Percentiles rank a stretch among this genome's conserved stretches.
These are phyloP conservation scores for Carassius gibelio DNA, from an alignment of 2,113 vertebrate species.

Conservation along the genomic window DNA sequence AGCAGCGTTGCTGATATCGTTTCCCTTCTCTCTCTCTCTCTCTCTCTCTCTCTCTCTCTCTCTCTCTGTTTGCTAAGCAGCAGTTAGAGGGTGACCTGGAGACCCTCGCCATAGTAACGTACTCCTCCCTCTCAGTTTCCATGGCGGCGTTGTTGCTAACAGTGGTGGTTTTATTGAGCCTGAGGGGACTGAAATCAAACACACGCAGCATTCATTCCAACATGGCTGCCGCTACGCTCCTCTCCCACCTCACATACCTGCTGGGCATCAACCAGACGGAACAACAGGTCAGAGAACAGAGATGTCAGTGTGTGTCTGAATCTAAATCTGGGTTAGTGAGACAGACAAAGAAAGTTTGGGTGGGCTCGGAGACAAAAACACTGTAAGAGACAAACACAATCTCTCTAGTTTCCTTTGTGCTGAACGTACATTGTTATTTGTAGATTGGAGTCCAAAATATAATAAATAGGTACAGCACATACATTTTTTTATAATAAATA, in stretches of 20 bases:
- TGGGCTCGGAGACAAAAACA: not conserved
- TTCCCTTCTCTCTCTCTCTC: not conserved
- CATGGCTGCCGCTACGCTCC: conserved; percentile 85
- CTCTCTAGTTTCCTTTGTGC: not conserved
- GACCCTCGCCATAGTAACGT: conserved; percentile 89
- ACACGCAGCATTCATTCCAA: conserved; percentile 93
- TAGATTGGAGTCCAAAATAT: not conserved
- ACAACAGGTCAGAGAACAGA: conserved; percentile 81
- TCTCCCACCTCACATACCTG: conserved; percentile 92
- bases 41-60: not conserved
- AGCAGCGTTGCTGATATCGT: not conserved
- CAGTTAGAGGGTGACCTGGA: conserved; percentile 95
- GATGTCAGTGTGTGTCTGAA: conserved; percentile 27
- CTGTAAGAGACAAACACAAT: not conserved
- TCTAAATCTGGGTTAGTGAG: not conserved
- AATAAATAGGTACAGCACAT: not conserved
- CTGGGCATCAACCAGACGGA: conserved; percentile 93
- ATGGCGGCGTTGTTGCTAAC: conserved; percentile 88
- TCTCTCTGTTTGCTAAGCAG: conserved; percentile 62
- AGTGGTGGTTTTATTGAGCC: conserved; percentile 85
- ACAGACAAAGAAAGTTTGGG: conserved; percentile 1
- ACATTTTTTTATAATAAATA: not conserved
- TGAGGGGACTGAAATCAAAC: conserved; percentile 95
- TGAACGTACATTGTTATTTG: not conserved
- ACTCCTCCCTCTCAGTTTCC: conserved; percentile 85